Conservation (phyloP, 2,888 invertebrate species). For the Melanostoma mellinum region DNA sequence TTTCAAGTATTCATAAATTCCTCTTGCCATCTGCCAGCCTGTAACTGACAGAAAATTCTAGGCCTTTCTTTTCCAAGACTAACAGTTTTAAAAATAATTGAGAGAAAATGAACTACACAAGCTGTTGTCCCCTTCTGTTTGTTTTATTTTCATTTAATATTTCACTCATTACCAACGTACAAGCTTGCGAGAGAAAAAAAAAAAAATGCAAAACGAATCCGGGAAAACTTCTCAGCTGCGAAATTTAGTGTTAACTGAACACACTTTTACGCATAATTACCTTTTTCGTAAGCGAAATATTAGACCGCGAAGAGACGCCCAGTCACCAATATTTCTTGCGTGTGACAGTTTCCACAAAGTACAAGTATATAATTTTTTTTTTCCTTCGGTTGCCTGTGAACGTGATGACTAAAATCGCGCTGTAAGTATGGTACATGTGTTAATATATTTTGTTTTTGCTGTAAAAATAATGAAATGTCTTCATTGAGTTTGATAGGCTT, state of each 20-base stretch:
- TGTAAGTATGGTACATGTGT: constrained; percentile 48
- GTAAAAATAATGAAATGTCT: background rate
- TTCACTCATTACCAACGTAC: too few species aligned
- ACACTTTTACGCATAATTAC: constrained; percentile 70
- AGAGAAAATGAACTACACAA: too few species aligned
- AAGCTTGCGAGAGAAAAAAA: background rate
- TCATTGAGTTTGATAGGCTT: constrained; percentile 20
- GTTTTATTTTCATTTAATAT: too few species aligned
- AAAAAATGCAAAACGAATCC: background rate
- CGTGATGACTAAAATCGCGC: constrained; percentile 10
- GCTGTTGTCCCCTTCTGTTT: too few species aligned
- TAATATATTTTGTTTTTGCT: constrained; percentile 17
- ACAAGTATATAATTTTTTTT: constrained; percentile 28
- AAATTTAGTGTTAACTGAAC: constrained; percentile 44
- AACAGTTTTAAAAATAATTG: too few species aligned
- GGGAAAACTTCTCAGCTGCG: constrained; percentile 53
- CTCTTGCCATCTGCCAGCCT: too few species aligned
- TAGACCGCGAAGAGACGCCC: constrained; percentile 73
- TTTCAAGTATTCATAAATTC: too few species aligned
- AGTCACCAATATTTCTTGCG: constrained; percentile 71
- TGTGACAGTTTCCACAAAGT: constrained; percentile 61
- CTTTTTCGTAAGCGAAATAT: constrained; percentile 51
- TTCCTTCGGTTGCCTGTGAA: background rate
- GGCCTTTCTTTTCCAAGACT: too few species aligned
- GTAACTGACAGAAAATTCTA: too few species aligned